phyloP scores from a whole-genome alignment of 2,888 invertebrate genomes.

The Anoncus sp. region DNA sequence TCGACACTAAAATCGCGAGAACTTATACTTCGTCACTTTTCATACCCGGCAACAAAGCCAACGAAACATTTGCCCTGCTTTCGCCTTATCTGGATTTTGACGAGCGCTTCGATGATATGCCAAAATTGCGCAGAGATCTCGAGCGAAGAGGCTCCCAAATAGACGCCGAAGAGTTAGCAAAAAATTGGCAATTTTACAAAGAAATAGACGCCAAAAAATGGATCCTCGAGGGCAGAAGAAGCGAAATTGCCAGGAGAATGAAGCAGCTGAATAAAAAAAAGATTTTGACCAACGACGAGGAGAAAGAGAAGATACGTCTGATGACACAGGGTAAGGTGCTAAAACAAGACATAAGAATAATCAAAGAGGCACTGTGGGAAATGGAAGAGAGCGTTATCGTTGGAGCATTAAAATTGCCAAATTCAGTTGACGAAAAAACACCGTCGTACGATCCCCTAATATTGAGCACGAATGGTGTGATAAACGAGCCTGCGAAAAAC shows the following conservation, averaged over 20 bases:
- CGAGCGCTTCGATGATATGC: conserved; percentile 84
- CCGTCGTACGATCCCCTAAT: conserved; percentile 80
- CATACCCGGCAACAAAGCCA: conserved; percentile 89
- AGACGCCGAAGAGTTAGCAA: conserved; percentile 85
- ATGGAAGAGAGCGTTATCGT: conserved; percentile 89
- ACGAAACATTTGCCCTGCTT: conserved; percentile 87
- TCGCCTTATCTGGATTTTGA: conserved; percentile 89
- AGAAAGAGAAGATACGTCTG: conserved; percentile 84
- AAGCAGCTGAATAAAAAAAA: conserved; percentile 77
- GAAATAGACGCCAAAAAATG: conserved; percentile 84
- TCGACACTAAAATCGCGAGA: conserved; percentile 4
- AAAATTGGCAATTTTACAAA: conserved; percentile 87
- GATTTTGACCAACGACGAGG: conserved; percentile 73
- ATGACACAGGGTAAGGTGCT: conserved; percentile 85
- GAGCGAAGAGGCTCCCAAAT: conserved; percentile 84
- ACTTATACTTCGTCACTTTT: conserved; percentile 85
- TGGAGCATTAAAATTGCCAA: conserved; percentile 88
- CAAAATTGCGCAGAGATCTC: conserved; percentile 85
- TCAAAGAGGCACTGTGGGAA: conserved; percentile 88
- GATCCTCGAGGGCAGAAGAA: conserved; percentile 84
- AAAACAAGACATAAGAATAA: conserved; percentile 87
- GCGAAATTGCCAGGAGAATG: conserved; percentile 84
- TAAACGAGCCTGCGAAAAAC: conserved; percentile 19
- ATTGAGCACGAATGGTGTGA: conserved; percentile 69
- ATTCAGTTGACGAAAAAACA: conserved; percentile 87